phyloP scores from a whole-genome alignment of 2,888 invertebrate species.

The Cephalotes varians region DNA sequence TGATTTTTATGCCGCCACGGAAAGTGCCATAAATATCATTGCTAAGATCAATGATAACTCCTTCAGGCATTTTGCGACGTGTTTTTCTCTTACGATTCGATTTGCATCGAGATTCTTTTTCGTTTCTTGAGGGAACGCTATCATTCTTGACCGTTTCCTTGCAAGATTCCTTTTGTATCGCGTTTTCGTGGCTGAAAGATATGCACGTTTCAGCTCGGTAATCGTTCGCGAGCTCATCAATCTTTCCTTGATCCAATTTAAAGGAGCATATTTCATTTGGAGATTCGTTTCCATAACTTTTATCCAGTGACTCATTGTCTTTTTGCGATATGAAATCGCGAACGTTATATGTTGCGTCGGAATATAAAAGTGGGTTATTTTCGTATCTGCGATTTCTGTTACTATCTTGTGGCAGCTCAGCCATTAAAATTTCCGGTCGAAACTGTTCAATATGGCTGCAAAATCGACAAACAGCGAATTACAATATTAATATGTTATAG shows the following conservation, averaged over 20 bases:
- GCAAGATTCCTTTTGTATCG: constrained; percentile 23
- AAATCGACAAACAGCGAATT: constrained; percentile 48
- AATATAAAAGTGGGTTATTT: background rate
- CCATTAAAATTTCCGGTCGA: constrained; percentile 34
- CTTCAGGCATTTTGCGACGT: background rate
- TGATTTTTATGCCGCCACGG: constrained; percentile 47
- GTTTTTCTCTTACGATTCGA: constrained; percentile 12
- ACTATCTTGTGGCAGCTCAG: background rate
- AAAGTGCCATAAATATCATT: constrained; percentile 24
- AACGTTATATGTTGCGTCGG: background rate
- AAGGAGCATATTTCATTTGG: constrained; percentile 40
- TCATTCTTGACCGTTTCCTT: constrained; percentile 40
- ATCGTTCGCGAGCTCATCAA: constrained; percentile 45
- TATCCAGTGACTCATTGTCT: constrained; percentile 14
- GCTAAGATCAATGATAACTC: constrained; percentile 28
- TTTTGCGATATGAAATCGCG: constrained; percentile 23
- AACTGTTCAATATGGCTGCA: constrained; percentile 36
- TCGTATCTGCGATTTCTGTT: constrained; percentile 1
- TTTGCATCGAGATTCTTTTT: constrained; percentile 44
- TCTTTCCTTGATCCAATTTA: constrained; percentile 43
- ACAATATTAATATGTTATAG: constrained; percentile 33
- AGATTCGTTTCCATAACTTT: constrained; percentile 39
- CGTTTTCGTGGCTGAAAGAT: background rate
- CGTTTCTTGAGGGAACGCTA: constrained; percentile 14
- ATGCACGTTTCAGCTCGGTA: constrained; percentile 31